Evolutionary conservation across 2,888 invertebrate genomes (phyloP).

Genomic region (Xestia c-nigrum): DNA sequence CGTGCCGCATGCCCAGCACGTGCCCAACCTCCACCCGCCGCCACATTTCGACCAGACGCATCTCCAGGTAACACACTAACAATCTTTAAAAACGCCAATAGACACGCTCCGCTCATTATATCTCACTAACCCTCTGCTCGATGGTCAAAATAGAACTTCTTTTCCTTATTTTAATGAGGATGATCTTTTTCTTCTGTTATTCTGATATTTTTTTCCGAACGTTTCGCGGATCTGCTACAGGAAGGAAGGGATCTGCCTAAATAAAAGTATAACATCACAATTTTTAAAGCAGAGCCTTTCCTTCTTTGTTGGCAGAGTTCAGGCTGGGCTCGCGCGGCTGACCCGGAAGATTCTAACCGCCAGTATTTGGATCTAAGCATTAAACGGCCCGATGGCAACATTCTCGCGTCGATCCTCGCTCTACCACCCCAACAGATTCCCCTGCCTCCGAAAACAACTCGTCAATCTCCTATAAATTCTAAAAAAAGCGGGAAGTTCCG

Average conservation of each 20-base stretch:
- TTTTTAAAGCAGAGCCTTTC: constrained; percentile 89
- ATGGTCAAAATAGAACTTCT: constrained; percentile 4
- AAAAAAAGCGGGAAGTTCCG: constrained; percentile 93
- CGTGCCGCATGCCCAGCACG: constrained; percentile 70
- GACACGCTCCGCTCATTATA: neutral
- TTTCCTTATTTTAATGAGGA: constrained; percentile 64
- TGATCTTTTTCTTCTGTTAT: constrained; percentile 84
- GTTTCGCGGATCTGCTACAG: constrained; percentile 71
- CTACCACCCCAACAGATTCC: constrained; percentile 81
- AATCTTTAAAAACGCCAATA: neutral
- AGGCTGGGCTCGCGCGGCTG: constrained; percentile 61
- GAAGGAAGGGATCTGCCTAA: constrained; percentile 89
- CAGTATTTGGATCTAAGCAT: constrained; percentile 73
- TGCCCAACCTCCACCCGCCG: constrained; percentile 80
- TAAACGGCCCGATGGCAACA: constrained; percentile 68
- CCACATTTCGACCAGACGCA: constrained; percentile 84
- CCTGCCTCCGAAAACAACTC: constrained; percentile 55
- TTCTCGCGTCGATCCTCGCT: constrained; percentile 73
- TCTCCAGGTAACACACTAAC: constrained; percentile 78
- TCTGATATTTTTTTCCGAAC: constrained; percentile 42
- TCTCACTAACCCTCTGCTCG: neutral
- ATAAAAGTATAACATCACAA: constrained; percentile 56
- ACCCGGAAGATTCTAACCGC: constrained; percentile 68
- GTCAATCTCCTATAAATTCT: constrained; percentile 67
- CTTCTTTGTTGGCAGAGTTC: constrained; percentile 93